These are phyloP conservation scores for Melierax canorus DNA, from an alignment of 2,113 vertebrate genomes.

Conservation along the genomic window DNA sequence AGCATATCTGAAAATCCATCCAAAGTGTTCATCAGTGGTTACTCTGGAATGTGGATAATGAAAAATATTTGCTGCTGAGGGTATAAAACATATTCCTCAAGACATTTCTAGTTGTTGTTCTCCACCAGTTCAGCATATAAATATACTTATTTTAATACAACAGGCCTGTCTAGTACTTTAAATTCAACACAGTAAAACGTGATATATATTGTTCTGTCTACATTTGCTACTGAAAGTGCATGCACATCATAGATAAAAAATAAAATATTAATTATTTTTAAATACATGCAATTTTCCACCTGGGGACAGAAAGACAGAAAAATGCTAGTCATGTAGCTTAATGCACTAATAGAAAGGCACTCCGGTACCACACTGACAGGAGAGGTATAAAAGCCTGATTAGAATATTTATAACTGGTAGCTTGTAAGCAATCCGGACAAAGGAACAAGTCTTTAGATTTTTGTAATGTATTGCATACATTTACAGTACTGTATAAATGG, in stretches of 20 bases:
- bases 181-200: not conserved
- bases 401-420: slow-evolving; percentile 39
- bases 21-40: not conserved
- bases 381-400: slow-evolving; percentile 29
- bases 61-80: not conserved
- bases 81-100: not conserved
- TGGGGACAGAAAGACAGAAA: not conserved
- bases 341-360: slow-evolving; percentile 33
- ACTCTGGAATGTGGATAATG: not conserved
- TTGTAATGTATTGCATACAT: not conserved
- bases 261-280: slow-evolving; percentile 50
- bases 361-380: not conserved
- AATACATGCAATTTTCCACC: slow-evolving; percentile 6
- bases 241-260: not conserved
- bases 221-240: not conserved
- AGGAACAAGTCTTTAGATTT: not conserved
- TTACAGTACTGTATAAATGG: not conserved
- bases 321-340: slow-evolving; percentile 35
- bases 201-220: not conserved
- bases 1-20: not conserved
- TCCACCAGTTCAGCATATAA: not conserved
- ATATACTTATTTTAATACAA: slow-evolving; percentile 1
- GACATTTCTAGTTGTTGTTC: not conserved
- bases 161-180: not conserved
- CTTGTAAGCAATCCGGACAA: not conserved